Percentiles rank a stretch among this genome's conserved stretches.
phyloP scores from a whole-genome alignment of 2,888 invertebrate genomes.

The Cosmopolites sordidus region DNA sequence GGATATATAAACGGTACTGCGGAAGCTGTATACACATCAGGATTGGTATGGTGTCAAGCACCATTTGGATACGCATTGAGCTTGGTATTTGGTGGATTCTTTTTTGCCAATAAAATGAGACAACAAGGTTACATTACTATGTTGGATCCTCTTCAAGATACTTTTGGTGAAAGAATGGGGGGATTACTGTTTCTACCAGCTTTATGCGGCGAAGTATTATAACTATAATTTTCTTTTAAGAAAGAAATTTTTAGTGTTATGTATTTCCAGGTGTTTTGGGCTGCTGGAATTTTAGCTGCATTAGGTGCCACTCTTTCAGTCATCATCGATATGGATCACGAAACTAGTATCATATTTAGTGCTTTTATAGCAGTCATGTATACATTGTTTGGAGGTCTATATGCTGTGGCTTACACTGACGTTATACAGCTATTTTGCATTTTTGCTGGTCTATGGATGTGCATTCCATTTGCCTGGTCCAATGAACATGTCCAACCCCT shows the following conservation, averaged over 20 bases:
- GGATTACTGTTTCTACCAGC: conserved; percentile 94
- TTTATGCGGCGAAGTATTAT: conserved; percentile 75
- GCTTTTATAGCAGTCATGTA: conserved; percentile 95
- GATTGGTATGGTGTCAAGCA: conserved; percentile 96
- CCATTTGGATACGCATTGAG: conserved; percentile 98
- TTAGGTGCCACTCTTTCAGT: conserved; percentile 94
- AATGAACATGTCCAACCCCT: conserved; percentile 76
- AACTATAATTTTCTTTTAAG: too few species aligned
- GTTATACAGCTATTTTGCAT: conserved; percentile 98
- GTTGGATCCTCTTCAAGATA: conserved; percentile 96
- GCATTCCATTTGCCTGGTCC: conserved; percentile 92
- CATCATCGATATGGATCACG: conserved; percentile 93
- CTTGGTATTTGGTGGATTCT: conserved; percentile 91
- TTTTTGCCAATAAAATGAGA: conserved; percentile 98
- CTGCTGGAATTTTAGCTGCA: conserved; percentile 94
- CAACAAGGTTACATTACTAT: conserved; percentile 97
- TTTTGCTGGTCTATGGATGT: conserved; percentile 96
- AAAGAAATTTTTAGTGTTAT: too few species aligned
- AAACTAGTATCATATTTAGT: conserved; percentile 89
- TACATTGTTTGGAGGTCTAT: conserved; percentile 95
- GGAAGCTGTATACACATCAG: conserved; percentile 90
- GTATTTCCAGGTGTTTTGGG: conserved; percentile 72
- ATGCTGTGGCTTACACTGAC: conserved; percentile 98
- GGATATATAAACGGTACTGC: conserved; percentile 99
- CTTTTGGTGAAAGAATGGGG: conserved; percentile 96